Percentiles rank a stretch among this genome's conserved stretches.
Conservation (phyloP, 2,113 vertebrate genomes). For the Halichoeres trimaculatus region DNA sequence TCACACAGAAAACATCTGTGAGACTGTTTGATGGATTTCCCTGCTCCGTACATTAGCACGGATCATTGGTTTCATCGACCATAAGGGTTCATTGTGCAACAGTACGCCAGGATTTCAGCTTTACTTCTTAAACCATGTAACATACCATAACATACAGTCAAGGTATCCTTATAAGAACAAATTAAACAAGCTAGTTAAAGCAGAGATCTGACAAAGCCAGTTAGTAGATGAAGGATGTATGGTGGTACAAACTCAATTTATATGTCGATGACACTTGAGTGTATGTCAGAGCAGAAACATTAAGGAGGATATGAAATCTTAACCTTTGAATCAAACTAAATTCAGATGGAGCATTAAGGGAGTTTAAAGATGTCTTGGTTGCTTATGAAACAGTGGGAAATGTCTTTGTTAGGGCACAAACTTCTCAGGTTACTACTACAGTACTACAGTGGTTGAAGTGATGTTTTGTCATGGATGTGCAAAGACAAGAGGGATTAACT, state of each 20-base stretch:
- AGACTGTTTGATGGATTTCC: too few species aligned
- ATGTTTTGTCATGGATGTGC: neutral
- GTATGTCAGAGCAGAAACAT: neutral
- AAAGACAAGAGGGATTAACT: neutral
- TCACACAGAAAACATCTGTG: neutral
- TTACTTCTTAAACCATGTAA: neutral
- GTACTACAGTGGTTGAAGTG: neutral
- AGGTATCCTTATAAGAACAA: constrained; percentile 12
- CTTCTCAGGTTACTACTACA: neutral
- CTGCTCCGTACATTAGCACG: too few species aligned
- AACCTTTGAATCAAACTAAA: neutral
- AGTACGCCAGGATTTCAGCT: neutral
- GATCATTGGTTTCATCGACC: neutral
- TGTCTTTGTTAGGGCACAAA: too few species aligned
- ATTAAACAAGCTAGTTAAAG: constrained; percentile 1
- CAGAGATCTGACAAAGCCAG: neutral
- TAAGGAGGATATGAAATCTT: neutral
- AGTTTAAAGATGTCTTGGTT: neutral
- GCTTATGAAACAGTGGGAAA: neutral
- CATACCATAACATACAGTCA: neutral
- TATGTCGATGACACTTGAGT: neutral
- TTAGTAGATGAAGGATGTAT: neutral
- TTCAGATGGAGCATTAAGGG: neutral
- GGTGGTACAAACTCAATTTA: neutral
- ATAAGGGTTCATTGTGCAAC: neutral